Base-by-base conservation (phyloP, 2,797 vertebrate species). In the Streptopelia turtur region DNA sequence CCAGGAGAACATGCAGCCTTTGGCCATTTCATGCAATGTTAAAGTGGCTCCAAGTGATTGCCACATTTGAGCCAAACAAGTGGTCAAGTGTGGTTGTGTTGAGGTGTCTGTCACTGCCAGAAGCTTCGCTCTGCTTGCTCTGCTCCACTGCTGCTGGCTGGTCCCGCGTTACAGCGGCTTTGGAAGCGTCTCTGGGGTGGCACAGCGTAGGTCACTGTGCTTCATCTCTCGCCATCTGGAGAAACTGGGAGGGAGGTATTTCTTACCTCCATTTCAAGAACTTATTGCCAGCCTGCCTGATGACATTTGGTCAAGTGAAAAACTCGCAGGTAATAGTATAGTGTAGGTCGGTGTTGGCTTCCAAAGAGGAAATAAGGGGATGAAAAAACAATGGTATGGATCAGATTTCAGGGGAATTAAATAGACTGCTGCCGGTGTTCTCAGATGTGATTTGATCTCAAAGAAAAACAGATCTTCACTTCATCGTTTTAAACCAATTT, bases 401-500 rank as follows among this genome's bases (percentile, higher is more conserved):
- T 97, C 93, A 81, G 81, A 83, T 97, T 97, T 96, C 80, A 83
- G 92, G 78, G 64, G 76, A 35, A 22, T 83, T 75, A 92, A 96
- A 89, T 94, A 94, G 93, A 90, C 82, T 89, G 83, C 92, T 96
- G 70, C 79, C 27, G 21, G 65, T 82, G 86, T 96, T 97, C 96
- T 93, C 76, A 94, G 89, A 95, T 77, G 92, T 87, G 95, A 95
- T 97, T 97, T 97, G 95, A 97, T 97, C 96, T 96, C 49, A 43
- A 95, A 96, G 92, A 84, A 98, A 97, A 97, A 92, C 70, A 83
- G 80, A 93, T 96, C 96, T 95, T 96, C 85, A 61, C 86, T 97
- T 97, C 92, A 94, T 97, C 97, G 87, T 97, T 97, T 98, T 96
- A 96, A 98, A 98, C 79, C 97, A 98, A 98, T 98, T 98, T 98